phyloP scores from a whole-genome alignment of 1,140 invertebrate species.

The Micrasema minimum region DNA sequence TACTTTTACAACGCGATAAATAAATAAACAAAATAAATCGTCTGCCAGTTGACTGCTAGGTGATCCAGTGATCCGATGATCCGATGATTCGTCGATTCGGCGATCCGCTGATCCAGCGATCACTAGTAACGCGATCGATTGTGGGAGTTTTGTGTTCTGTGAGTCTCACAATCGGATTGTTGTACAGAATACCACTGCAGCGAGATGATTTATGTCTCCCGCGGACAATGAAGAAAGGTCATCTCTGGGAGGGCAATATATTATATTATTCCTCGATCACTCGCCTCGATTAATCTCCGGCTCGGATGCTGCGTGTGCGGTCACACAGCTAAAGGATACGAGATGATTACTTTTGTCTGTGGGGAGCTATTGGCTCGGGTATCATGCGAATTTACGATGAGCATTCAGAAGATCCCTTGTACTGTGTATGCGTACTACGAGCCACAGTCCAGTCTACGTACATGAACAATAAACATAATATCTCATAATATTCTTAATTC shows the following conservation, averaged over 20 bases:
- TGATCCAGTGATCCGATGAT: background rate
- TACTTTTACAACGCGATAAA: background rate
- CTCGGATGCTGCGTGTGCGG: slow-evolving; percentile 27
- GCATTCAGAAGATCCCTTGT: no score
- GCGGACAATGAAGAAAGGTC: slow-evolving; percentile 30
- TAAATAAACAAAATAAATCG: background rate
- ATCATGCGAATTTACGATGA: slow-evolving; percentile 26
- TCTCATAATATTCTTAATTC: no score
- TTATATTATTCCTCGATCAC: slow-evolving; percentile 23
- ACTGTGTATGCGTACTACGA: no score
- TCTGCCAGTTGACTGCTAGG: slow-evolving; percentile 6
- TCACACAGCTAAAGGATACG: no score
- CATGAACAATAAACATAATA: no score
- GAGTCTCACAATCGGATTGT: slow-evolving; percentile 23
- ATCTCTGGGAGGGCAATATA: slow-evolving; percentile 28
- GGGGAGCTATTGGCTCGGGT: slow-evolving; percentile 15
- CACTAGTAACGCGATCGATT: slow-evolving; percentile 16
- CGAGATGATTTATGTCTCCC: slow-evolving; percentile 26
- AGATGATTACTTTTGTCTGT: slow-evolving; percentile 1
- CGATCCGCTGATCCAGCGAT: background rate
- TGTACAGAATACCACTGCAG: slow-evolving; percentile 14
- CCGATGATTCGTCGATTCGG: no score
- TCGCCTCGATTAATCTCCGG: slow-evolving; percentile 32
- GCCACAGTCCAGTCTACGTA: no score
- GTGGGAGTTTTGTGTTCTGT: slow-evolving; percentile 3